Conservation (phyloP, 1,140 invertebrate genomes). For the Palaemon carinicauda region DNA sequence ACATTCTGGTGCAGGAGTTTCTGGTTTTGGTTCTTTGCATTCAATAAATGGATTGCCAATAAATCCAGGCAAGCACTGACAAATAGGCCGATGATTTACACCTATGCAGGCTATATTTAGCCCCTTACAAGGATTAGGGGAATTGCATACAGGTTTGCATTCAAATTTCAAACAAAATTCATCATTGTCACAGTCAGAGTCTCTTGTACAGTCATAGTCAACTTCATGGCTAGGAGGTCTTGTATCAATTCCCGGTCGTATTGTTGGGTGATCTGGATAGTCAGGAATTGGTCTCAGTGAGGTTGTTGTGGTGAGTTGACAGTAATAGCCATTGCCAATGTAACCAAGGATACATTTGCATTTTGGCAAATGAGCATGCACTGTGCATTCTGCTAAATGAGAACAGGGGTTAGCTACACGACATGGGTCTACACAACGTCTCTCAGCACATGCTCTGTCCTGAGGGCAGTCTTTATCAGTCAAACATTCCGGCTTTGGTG, state of each 20-base stretch:
- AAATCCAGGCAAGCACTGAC: conserved; percentile 81
- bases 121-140: conserved; percentile 23
- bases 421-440: conserved; percentile 79
- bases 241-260: conserved; percentile 24
- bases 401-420: conserved; percentile 71
- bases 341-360: conserved; percentile 80
- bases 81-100: conserved; percentile 69
- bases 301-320: conserved; percentile 33
- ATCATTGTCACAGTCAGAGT: conserved; percentile 38
- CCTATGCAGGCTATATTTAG: not conserved
- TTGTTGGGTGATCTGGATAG: conserved; percentile 6
- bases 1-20: conserved; percentile 72
- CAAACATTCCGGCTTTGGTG: conserved; percentile 77
- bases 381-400: conserved; percentile 77
- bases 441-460: conserved; percentile 76
- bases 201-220: conserved; percentile 33
- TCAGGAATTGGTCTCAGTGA: not conserved
- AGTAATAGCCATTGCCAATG: conserved; percentile 72
- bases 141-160: conserved; percentile 23
- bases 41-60: conserved; percentile 84
- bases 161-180: conserved; percentile 26
- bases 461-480: conserved; percentile 81
- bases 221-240: conserved; percentile 10
- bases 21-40: conserved; percentile 72
- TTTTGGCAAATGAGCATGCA: conserved; percentile 81